Conservation (phyloP, 1,140 invertebrate genomes). For the Magallana angulata region DNA sequence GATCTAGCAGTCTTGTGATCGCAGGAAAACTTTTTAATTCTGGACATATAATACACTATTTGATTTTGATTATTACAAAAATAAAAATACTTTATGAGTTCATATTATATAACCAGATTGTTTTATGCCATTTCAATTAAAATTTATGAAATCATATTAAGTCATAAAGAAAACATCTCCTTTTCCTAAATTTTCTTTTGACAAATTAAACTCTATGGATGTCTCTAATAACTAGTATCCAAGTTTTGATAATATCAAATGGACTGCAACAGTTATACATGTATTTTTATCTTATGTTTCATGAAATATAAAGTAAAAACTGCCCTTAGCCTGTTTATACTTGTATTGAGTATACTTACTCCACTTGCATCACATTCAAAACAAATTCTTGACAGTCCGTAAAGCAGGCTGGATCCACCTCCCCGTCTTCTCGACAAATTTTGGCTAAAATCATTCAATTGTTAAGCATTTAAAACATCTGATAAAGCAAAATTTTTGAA, state of each 20-base stretch:
- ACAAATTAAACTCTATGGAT: too few relatives aligned
- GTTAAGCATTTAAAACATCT: not conserved
- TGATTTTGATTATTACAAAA: not conserved
- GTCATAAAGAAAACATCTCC: too few relatives aligned
- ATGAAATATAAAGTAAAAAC: not conserved
- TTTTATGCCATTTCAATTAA: too few relatives aligned
- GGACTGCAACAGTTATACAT: too few relatives aligned
- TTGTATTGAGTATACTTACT: slow-evolving; percentile 73
- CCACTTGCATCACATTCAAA: slow-evolving; percentile 83
- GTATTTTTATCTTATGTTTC: too few relatives aligned
- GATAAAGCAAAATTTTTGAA: too few relatives aligned
- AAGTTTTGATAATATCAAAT: too few relatives aligned
- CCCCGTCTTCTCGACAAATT: slow-evolving; percentile 80
- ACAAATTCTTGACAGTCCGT: slow-evolving; percentile 85
- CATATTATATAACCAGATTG: too few relatives aligned
- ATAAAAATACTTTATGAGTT: not conserved
- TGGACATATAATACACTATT: not conserved
- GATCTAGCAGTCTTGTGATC: too few relatives aligned
- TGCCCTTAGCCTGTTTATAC: not conserved
- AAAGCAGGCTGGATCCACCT: slow-evolving; percentile 81
- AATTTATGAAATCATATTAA: too few relatives aligned
- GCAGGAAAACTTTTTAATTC: not conserved
- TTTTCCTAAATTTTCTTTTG: too few relatives aligned
- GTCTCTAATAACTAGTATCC: too few relatives aligned
- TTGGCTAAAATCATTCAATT: slow-evolving; percentile 73